These are phyloP conservation scores for Ochropacha duplaris DNA, from an alignment of 2,888 invertebrate species.

Conservation along the genomic window DNA sequence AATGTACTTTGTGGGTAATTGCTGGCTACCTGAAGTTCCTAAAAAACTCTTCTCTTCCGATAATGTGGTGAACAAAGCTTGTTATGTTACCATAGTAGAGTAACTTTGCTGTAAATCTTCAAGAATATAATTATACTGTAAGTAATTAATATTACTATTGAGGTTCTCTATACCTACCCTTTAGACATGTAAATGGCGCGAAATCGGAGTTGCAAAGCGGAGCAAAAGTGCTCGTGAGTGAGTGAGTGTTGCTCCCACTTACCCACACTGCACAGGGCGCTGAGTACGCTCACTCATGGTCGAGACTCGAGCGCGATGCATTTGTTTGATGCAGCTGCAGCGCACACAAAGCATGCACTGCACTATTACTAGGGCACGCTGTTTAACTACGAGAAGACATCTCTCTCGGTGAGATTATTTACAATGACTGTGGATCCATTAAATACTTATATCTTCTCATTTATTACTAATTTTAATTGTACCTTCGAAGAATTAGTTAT, in stretches of 20 bases:
- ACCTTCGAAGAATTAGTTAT: too few relatives aligned
- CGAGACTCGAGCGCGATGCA: slow-evolving; percentile 20
- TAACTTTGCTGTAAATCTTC: too few relatives aligned
- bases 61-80: too few relatives aligned
- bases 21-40: too few relatives aligned
- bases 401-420: neutral
- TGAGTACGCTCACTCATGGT: slow-evolving; percentile 21
- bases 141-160: too few relatives aligned
- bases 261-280: neutral
- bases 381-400: neutral
- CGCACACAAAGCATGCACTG: slow-evolving; percentile 19
- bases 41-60: too few relatives aligned
- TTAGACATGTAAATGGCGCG: neutral
- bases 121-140: too few relatives aligned
- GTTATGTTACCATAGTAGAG: too few relatives aligned
- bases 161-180: neutral
- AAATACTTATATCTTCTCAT: too few relatives aligned
- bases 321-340: slow-evolving; percentile 25
- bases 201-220: neutral
- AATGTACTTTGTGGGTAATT: too few relatives aligned
- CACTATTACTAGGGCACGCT: neutral
- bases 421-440: too few relatives aligned
- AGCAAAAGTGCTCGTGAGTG: neutral
- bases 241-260: neutral
- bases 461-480: too few relatives aligned